These are phyloP conservation scores for Tapirus indicus DNA, from an alignment of 2,797 vertebrate species.

Conservation along the genomic window DNA sequence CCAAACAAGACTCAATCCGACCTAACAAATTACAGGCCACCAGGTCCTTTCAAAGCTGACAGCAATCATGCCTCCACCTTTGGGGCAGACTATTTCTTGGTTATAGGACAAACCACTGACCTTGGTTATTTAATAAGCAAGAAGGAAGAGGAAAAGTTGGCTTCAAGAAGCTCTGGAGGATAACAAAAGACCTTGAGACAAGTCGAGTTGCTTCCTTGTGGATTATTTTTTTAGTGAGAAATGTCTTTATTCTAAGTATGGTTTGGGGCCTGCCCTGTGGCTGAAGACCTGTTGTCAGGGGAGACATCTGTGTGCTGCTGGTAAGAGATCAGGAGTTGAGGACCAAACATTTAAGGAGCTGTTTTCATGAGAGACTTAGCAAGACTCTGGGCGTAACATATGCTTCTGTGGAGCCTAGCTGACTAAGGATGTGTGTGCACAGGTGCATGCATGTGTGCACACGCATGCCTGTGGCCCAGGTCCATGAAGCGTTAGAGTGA, in stretches of 20 bases:
- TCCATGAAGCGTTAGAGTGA: not conserved
- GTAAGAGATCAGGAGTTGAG: not conserved
- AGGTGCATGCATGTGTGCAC: not conserved
- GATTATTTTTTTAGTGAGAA: not conserved
- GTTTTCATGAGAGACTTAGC: not conserved
- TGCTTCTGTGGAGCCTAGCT: not conserved
- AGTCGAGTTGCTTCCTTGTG: not conserved
- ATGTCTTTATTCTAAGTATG: not conserved
- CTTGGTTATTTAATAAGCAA: not conserved
- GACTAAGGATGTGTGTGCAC: not conserved
- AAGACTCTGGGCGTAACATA: not conserved
- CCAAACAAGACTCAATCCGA: not conserved
- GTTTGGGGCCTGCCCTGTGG: not conserved
- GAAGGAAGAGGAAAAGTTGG: not conserved
- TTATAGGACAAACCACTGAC: not conserved
- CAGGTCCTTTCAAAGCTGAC: not conserved
- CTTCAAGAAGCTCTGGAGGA: not conserved
- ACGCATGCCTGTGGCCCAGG: no score
- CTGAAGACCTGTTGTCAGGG: not conserved
- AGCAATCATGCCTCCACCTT: not conserved
- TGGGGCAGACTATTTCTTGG: not conserved
- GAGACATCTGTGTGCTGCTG: not conserved
- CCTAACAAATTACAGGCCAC: not conserved
- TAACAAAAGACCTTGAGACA: not conserved
- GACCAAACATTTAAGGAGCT: not conserved